These are phyloP conservation scores for Isoperla grammatica DNA, from an alignment of 2,888 invertebrate species.

Conservation along the genomic window DNA sequence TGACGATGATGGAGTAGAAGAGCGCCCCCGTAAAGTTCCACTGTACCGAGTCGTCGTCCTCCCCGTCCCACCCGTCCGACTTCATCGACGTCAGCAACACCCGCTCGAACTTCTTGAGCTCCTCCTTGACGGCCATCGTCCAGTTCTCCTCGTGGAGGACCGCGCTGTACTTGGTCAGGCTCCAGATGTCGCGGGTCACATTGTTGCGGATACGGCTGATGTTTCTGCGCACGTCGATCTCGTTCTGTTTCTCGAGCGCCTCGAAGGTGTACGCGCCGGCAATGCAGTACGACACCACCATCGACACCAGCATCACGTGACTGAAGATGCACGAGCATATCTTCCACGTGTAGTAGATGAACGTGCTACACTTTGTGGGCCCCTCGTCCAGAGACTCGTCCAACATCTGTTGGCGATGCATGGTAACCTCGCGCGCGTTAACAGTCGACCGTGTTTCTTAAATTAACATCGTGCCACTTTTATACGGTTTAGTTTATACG, in stretches of 20 bases:
- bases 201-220: slow-evolving; percentile 66
- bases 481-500: no score
- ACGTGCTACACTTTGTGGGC: slow-evolving; percentile 48
- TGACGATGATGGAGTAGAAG: slow-evolving; percentile 93
- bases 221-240: slow-evolving; percentile 70
- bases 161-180: slow-evolving; percentile 55
- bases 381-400: slow-evolving; percentile 24
- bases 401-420: not conserved
- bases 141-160: slow-evolving; percentile 71
- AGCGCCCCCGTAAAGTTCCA: slow-evolving; percentile 87
- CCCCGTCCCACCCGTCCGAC: slow-evolving; percentile 85
- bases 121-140: slow-evolving; percentile 61
- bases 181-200: slow-evolving; percentile 75
- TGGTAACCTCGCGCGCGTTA: no score
- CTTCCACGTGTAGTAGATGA: slow-evolving; percentile 69
- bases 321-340: slow-evolving; percentile 80
- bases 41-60: slow-evolving; percentile 53
- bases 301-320: slow-evolving; percentile 78
- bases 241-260: slow-evolving; percentile 66
- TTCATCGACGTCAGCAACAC: slow-evolving; percentile 77
- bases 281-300: slow-evolving; percentile 86
- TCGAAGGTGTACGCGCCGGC: slow-evolving; percentile 83
- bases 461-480: no score
- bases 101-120: slow-evolving; percentile 57
- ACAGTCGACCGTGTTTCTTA: no score